Evolutionary conservation across 1,140 invertebrate genomes (phyloP).

Genomic region (Listronotus bonariensis): DNA sequence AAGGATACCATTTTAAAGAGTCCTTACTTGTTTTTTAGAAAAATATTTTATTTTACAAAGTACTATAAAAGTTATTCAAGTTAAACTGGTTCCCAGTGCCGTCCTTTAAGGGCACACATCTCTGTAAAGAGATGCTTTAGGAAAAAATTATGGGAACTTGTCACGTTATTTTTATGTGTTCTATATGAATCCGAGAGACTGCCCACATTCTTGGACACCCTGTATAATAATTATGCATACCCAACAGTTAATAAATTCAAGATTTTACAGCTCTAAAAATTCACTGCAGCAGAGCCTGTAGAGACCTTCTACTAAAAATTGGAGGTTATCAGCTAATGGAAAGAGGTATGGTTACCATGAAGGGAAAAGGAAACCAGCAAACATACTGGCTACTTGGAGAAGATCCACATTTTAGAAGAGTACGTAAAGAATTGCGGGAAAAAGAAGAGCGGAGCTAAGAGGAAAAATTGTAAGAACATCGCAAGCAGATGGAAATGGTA

Average conservation of each 20-base stretch:
- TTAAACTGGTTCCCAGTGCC: too few relatives aligned
- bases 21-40: too few relatives aligned
- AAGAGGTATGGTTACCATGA: conserved; percentile 80
- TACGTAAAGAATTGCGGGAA: conserved; percentile 61
- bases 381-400: conserved; percentile 89
- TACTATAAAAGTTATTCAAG: too few relatives aligned
- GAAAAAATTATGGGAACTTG: too few relatives aligned
- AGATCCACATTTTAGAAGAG: conserved; percentile 62
- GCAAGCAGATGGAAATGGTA: conserved; percentile 43
- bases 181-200: too few relatives aligned
- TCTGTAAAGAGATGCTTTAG: too few relatives aligned
- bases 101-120: too few relatives aligned
- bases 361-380: conserved; percentile 82
- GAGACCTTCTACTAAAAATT: conserved; percentile 72
- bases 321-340: conserved; percentile 80
- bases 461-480: conserved; percentile 40
- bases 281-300: conserved; percentile 80
- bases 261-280: conserved; percentile 73
- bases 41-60: too few relatives aligned
- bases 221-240: background rate
- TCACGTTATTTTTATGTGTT: too few relatives aligned
- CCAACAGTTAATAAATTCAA: background rate
- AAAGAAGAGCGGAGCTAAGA: conserved; percentile 51
- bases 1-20: too few relatives aligned
- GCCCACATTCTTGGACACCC: too few relatives aligned